Evolutionary conservation across 2,888 invertebrate genomes (phyloP).

Genomic region (Baronia brevicornis): DNA sequence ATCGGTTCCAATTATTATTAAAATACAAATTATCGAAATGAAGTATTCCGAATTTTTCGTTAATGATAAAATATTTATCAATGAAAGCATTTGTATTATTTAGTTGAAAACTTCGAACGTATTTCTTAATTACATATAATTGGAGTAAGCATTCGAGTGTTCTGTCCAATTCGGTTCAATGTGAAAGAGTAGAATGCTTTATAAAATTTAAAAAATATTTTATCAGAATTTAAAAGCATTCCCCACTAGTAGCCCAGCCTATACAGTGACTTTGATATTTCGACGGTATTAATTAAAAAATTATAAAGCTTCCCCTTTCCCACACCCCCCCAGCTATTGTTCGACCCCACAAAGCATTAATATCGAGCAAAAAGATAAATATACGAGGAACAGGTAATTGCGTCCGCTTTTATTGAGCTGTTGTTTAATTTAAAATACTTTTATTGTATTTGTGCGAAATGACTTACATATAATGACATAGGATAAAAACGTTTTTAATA

Average conservation of each 20-base stretch:
- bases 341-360: conserved; percentile 59
- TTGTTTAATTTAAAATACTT: conserved; percentile 69
- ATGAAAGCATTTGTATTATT: conserved; percentile 4
- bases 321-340: conserved; percentile 45
- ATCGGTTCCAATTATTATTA: no score
- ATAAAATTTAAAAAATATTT: conserved; percentile 43
- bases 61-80: conserved; percentile 3
- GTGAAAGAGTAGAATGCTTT: conserved; percentile 46
- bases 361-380: conserved; percentile 70
- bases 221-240: conserved; percentile 58
- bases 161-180: conserved; percentile 17
- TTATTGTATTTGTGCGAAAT: conserved; percentile 43
- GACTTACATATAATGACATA: no score
- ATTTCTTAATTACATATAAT: conserved; percentile 9
- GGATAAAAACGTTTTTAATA: no score
- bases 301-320: conserved; percentile 63
- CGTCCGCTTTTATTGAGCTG: conserved; percentile 61
- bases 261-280: conserved; percentile 73
- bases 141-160: conserved; percentile 10
- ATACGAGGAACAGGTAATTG: conserved; percentile 67
- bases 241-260: conserved; percentile 45
- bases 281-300: conserved; percentile 74
- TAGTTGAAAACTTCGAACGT: conserved; percentile 3
- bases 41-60: not conserved
- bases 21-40: not conserved